Conservation (phyloP, 2,113 vertebrate species). For the Struthidea cinerea region DNA sequence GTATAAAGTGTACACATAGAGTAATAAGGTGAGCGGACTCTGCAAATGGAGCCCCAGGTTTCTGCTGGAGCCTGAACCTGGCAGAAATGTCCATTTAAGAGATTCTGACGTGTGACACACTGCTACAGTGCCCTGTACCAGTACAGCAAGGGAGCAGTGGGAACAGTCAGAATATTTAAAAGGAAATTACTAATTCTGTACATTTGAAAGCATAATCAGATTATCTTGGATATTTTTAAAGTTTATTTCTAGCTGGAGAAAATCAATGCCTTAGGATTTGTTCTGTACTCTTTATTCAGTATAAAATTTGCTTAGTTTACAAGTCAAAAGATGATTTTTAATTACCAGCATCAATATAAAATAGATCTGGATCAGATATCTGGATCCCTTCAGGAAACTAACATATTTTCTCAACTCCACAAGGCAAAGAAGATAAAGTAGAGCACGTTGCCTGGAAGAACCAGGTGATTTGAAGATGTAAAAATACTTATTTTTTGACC, state of each 20-base stretch:
- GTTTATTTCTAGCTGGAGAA: slow-evolving; percentile 2
- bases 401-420: slow-evolving; percentile 7
- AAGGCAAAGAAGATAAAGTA: slow-evolving; percentile 36
- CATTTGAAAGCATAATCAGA: neutral
- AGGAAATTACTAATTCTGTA: neutral
- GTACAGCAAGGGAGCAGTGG: neutral
- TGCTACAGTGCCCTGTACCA: neutral
- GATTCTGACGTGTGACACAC: neutral
- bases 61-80: neutral
- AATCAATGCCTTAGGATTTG: slow-evolving; percentile 28
- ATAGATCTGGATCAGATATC: slow-evolving; percentile 40
- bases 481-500: neutral
- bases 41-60: neutral
- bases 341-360: slow-evolving; percentile 24
- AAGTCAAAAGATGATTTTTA: slow-evolving; percentile 46
- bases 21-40: neutral
- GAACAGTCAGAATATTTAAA: neutral
- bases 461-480: slow-evolving; percentile 17
- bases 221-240: slow-evolving; percentile 20
- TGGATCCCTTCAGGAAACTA: slow-evolving; percentile 8
- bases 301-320: slow-evolving; percentile 39
- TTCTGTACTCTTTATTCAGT: slow-evolving; percentile 17
- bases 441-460: slow-evolving; percentile 1
- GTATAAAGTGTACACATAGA: neutral
- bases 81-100: neutral